phyloP scores from a whole-genome alignment of 1,140 invertebrate genomes.

The Ceratina calcarata region DNA sequence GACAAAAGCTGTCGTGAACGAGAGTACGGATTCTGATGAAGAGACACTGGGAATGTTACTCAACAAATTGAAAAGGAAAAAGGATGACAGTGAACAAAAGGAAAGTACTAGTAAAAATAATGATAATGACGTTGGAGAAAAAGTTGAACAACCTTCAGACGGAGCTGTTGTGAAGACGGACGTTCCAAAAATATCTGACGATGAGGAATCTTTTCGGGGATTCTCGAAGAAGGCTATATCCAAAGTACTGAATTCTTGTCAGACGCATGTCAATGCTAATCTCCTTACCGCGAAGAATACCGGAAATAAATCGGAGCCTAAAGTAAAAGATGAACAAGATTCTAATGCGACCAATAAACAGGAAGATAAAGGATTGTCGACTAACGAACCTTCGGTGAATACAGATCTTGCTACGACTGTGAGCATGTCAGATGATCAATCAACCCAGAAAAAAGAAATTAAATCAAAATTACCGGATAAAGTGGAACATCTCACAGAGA shows the following conservation, averaged over 20 bases:
- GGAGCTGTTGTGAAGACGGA: conserved; percentile 37
- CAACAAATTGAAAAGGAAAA: conserved; percentile 72
- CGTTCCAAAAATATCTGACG: conserved; percentile 76
- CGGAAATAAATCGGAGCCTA: conserved; percentile 41
- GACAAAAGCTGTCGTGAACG: conserved; percentile 43
- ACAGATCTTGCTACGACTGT: not conserved
- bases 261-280: conserved; percentile 66
- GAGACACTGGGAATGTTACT: conserved; percentile 71
- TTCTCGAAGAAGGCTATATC: conserved; percentile 77
- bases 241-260: conserved; percentile 69
- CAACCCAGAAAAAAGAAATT: conserved; percentile 20
- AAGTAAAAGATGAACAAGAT: conserved; percentile 34
- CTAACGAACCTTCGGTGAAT: conserved; percentile 12
- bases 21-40: conserved; percentile 69
- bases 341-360: conserved; percentile 2
- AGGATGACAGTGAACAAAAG: conserved; percentile 58
- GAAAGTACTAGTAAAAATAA: conserved; percentile 38
- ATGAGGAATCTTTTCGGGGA: conserved; percentile 81
- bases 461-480: conserved; percentile 35
- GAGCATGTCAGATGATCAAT: conserved; percentile 14
- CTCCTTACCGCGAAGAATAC: conserved; percentile 44
- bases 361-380: conserved; percentile 17
- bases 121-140: conserved; percentile 11
- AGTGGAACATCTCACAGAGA: conserved; percentile 26
- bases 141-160: conserved; percentile 25